These are phyloP conservation scores for Chaetorhynchus papuensis DNA, from an alignment of 2,113 vertebrate species.

Conservation along the genomic window DNA sequence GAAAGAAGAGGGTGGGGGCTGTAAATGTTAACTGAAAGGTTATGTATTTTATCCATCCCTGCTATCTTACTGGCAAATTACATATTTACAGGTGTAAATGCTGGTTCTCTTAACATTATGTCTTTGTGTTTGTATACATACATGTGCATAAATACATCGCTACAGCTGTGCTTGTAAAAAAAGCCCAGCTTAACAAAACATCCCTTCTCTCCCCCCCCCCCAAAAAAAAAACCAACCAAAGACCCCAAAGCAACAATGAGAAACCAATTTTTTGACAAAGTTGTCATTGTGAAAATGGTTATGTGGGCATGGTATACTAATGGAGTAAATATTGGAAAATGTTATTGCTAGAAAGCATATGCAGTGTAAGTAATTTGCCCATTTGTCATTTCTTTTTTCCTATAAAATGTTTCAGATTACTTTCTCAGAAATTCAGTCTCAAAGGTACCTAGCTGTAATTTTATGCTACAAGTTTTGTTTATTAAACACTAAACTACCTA, in stretches of 20 bases:
- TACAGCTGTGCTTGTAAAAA: neutral
- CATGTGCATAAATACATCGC: too few relatives aligned
- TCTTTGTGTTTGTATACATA: neutral
- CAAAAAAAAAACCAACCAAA: too few relatives aligned
- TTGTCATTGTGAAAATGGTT: neutral
- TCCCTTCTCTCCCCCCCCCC: fast-evolving
- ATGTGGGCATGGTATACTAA: neutral
- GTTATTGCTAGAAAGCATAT: neutral
- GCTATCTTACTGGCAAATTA: neutral
- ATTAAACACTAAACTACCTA: neutral
- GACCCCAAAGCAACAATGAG: neutral
- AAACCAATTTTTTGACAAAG: neutral
- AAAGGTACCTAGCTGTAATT: neutral
- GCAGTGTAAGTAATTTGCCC: neutral
- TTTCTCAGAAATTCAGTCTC: neutral
- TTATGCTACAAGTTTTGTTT: neutral
- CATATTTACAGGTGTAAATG: neutral
- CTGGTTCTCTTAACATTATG: neutral
- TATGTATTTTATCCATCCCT: neutral
- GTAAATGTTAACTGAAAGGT: neutral
- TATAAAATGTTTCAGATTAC: neutral
- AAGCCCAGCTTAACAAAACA: neutral
- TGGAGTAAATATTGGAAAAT: neutral
- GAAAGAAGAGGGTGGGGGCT: neutral
- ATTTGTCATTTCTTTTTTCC: neutral